phyloP scores from a whole-genome alignment of 1,140 invertebrate species.

The Heliconius himera region DNA sequence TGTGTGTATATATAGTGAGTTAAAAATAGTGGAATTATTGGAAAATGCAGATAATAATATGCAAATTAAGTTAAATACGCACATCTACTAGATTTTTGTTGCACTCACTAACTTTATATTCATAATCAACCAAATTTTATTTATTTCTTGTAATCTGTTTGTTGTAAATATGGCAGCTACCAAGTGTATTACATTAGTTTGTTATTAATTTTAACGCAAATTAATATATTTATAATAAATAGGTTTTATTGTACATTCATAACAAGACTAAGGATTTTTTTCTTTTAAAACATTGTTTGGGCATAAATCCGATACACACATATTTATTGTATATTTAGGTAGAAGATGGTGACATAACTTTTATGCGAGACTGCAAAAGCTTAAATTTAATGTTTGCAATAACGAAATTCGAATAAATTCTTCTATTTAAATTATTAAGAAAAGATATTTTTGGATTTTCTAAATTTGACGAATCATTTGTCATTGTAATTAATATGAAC shows the following conservation, averaged over 20 bases:
- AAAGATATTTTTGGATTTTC: background rate
- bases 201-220: conserved; percentile 51
- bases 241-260: conserved; percentile 20
- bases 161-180: conserved; percentile 71
- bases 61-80: conserved; percentile 7
- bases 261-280: background rate
- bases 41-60: background rate
- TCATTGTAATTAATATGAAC: background rate
- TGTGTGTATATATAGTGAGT: background rate
- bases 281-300: background rate
- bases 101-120: background rate
- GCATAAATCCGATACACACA: too few species aligned
- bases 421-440: background rate
- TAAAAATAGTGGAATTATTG: background rate
- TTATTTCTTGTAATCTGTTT: conserved; percentile 19
- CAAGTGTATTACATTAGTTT: conserved; percentile 40
- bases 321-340: too few species aligned
- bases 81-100: conserved; percentile 12
- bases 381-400: background rate
- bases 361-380: background rate
- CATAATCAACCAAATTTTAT: conserved; percentile 23
- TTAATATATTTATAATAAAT: conserved; percentile 40
- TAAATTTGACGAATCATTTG: background rate
- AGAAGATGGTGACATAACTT: too few species aligned
- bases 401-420: background rate